phyloP scores from a whole-genome alignment of 1,140 invertebrate species.

The Mya arenaria region DNA sequence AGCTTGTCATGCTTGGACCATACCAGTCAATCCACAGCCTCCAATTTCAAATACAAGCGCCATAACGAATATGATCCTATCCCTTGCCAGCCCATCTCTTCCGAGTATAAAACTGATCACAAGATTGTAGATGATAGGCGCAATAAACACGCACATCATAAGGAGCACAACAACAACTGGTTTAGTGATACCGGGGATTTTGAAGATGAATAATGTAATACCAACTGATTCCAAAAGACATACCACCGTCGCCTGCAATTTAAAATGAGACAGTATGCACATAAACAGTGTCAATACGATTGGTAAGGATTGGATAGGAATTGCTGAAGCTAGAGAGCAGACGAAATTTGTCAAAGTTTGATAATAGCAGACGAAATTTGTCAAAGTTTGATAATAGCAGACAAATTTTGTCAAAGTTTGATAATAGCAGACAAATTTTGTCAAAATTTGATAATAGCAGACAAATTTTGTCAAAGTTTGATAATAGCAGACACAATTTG shows the following conservation, averaged over 20 bases:
- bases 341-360: too few species aligned
- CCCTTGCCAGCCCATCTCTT: neutral
- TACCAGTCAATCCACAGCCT: neutral
- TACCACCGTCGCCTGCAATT: slow-evolving; percentile 48
- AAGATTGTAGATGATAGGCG: slow-evolving; percentile 31
- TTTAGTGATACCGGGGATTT: slow-evolving; percentile 9
- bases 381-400: too few species aligned
- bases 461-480: too few species aligned
- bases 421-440: too few species aligned
- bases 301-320: too few species aligned
- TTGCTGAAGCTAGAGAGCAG: too few species aligned
- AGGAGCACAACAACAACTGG: neutral
- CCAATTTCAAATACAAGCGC: neutral
- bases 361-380: too few species aligned
- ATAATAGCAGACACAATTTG: too few species aligned
- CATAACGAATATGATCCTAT: neutral
- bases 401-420: too few species aligned
- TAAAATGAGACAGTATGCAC: slow-evolving; percentile 4
- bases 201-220: slow-evolving; percentile 46
- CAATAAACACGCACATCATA: slow-evolving; percentile 34
- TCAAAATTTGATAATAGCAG: too few species aligned
- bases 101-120: neutral
- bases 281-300: too few species aligned
- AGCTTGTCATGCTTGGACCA: too few species aligned
- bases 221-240: slow-evolving; percentile 54